A percentile compares a stretch with the other conserved stretches of the same genome.
These are phyloP conservation scores for Drosophila kokeensis DNA, from an alignment of 2,888 invertebrate species.

Conservation along the genomic window DNA sequence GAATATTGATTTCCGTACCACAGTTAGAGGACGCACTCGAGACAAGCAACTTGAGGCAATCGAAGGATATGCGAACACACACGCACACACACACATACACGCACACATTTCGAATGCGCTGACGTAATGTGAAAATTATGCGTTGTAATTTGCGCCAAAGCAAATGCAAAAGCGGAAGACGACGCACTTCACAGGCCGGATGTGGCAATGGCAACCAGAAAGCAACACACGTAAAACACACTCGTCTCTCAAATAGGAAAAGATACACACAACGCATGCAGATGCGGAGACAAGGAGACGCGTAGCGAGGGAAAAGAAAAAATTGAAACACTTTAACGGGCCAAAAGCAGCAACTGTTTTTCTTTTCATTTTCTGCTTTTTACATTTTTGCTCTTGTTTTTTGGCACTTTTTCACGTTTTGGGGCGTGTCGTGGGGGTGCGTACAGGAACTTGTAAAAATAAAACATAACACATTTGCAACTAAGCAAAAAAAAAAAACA, in stretches of 20 bases:
- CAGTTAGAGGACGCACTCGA: constrained; percentile 36
- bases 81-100: constrained; percentile 13
- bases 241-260: constrained; percentile 52
- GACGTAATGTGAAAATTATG: constrained; percentile 82
- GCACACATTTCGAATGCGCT: constrained; percentile 39
- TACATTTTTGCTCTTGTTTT: constrained; percentile 46
- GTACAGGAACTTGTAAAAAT: constrained; percentile 76
- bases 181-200: constrained; percentile 70
- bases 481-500: constrained; percentile 38
- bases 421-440: constrained; percentile 12
- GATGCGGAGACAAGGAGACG: constrained; percentile 59
- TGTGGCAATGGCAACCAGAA: constrained; percentile 54
- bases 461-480: constrained; percentile 78
- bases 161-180: constrained; percentile 73
- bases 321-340: constrained; percentile 79
- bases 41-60: constrained; percentile 36
- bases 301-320: constrained; percentile 34
- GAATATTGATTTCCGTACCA: constrained; percentile 76
- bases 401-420: constrained; percentile 71
- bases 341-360: constrained; percentile 44
- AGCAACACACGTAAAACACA: constrained; percentile 42
- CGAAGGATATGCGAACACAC: constrained; percentile 30
- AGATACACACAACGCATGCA: constrained; percentile 52
- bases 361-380: not conserved
- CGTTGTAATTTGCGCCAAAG: constrained; percentile 77